Conservation (phyloP, 2,888 invertebrate genomes). For the Elysia crispata region DNA sequence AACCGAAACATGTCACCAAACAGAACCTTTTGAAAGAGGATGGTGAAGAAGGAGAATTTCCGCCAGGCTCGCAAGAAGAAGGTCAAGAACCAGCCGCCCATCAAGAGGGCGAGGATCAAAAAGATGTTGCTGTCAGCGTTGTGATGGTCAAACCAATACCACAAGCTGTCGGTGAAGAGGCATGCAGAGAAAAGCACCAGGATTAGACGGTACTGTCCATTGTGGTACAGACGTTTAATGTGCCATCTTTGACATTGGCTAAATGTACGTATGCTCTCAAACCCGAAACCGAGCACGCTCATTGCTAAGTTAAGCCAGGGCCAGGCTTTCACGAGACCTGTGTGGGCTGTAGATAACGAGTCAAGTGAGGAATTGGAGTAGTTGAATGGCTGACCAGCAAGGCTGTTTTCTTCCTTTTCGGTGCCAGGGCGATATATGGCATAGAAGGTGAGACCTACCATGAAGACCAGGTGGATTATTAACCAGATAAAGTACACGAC, state of each 20-base stretch:
- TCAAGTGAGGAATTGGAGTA: not conserved
- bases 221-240: constrained; percentile 53
- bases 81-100: constrained; percentile 65
- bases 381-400: no score
- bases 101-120: constrained; percentile 59
- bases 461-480: constrained; percentile 57
- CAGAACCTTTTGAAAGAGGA: constrained; percentile 65
- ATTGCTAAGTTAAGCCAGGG: not conserved
- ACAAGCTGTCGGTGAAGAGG: constrained; percentile 56
- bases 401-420: not conserved
- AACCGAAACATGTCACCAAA: constrained; percentile 53
- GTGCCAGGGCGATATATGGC: constrained; percentile 45
- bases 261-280: not conserved
- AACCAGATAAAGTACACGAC: constrained; percentile 58
- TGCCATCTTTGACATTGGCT: constrained; percentile 18
- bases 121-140: constrained; percentile 52
- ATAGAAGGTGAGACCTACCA: constrained; percentile 55
- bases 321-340: not conserved
- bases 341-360: not conserved
- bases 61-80: constrained; percentile 63
- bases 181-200: constrained; percentile 56
- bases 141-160: constrained; percentile 31
- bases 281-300: not conserved
- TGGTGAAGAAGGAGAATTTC: constrained; percentile 67
- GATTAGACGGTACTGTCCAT: constrained; percentile 58